Conservation (phyloP, 1,140 invertebrate genomes). For the Drosophila azteca region DNA sequence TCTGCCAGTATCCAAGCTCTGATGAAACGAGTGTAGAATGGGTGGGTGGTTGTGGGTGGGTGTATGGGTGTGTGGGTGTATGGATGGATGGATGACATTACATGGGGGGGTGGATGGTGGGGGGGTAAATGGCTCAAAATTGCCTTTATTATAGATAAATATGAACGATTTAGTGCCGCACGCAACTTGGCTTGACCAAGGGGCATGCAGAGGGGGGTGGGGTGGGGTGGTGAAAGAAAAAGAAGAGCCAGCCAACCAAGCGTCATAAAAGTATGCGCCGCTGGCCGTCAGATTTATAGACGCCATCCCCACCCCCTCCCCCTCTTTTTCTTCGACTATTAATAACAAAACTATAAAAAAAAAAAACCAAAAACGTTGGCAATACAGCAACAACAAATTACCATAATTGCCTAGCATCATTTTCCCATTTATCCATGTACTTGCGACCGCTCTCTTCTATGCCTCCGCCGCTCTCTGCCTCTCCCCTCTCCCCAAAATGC, state of each 20-base stretch:
- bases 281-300: conserved; percentile 70
- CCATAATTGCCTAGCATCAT: conserved; percentile 65
- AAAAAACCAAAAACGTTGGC: conserved; percentile 27
- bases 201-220: conserved; percentile 2
- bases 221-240: neutral
- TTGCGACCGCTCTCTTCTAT: neutral
- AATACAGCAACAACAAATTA: conserved; percentile 62
- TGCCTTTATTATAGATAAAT: conserved; percentile 81
- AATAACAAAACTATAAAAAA: conserved; percentile 53
- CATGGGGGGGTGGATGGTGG: neutral
- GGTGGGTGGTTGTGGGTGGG: neutral
- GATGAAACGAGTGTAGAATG: conserved; percentile 3
- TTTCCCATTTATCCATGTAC: conserved; percentile 2
- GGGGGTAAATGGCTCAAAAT: conserved; percentile 55
- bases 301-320: conserved; percentile 15
- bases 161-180: conserved; percentile 71
- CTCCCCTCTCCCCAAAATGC: conserved; percentile 6
- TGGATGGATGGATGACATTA: conserved; percentile 1
- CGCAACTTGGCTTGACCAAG: conserved; percentile 63
- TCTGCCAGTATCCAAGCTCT: conserved; percentile 47
- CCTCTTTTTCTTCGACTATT: conserved; percentile 38
- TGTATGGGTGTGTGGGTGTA: neutral
- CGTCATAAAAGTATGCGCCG: conserved; percentile 66
- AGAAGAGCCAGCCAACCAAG: conserved; percentile 37
- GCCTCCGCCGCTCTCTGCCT: too few species aligned